Evolutionary conservation across 2,113 vertebrate species (phyloP).

Genomic region (Morone chrysops): DNA sequence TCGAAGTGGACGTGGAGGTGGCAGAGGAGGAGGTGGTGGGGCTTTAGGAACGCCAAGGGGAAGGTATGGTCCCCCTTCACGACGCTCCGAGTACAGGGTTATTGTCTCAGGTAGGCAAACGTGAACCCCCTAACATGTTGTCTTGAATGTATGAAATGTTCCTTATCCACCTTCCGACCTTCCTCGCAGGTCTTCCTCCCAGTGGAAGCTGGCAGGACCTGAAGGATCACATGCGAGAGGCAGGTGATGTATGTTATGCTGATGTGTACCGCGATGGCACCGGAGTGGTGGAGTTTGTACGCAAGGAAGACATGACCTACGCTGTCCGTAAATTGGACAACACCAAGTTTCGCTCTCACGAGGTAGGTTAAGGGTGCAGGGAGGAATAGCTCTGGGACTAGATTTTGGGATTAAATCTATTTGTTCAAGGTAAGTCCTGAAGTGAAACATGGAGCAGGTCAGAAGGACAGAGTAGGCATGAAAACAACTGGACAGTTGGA

Average conservation of each 20-base stretch:
- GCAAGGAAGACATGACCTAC: slow-evolving; percentile 91
- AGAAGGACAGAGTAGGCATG: neutral
- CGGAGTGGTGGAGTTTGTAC: slow-evolving; percentile 90
- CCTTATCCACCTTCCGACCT: neutral
- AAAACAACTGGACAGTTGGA: slow-evolving; percentile 10
- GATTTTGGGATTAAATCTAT: slow-evolving; percentile 34
- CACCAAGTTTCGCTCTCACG: slow-evolving; percentile 88
- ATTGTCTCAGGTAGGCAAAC: slow-evolving; percentile 89
- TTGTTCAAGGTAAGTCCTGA: neutral
- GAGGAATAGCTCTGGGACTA: slow-evolving; percentile 13
- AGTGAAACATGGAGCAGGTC: neutral
- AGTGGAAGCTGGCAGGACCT: slow-evolving; percentile 94
- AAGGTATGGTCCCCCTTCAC: slow-evolving; percentile 88
- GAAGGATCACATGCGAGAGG: slow-evolving; percentile 90
- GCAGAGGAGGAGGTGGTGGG: slow-evolving; percentile 67
- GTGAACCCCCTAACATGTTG: neutral
- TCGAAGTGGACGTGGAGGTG: slow-evolving; percentile 69
- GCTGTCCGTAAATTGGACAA: slow-evolving; percentile 89
- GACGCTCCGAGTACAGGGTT: slow-evolving; percentile 92
- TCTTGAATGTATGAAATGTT: neutral
- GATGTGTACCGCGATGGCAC: slow-evolving; percentile 89
- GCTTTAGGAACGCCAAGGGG: slow-evolving; percentile 79
- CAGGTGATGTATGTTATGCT: slow-evolving; percentile 90
- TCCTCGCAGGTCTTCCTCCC: slow-evolving; percentile 84
- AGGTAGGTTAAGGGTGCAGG: slow-evolving; percentile 80